Evolutionary conservation across 2,113 vertebrate genomes (phyloP).

Genomic region (Vulpes lagopus): DNA sequence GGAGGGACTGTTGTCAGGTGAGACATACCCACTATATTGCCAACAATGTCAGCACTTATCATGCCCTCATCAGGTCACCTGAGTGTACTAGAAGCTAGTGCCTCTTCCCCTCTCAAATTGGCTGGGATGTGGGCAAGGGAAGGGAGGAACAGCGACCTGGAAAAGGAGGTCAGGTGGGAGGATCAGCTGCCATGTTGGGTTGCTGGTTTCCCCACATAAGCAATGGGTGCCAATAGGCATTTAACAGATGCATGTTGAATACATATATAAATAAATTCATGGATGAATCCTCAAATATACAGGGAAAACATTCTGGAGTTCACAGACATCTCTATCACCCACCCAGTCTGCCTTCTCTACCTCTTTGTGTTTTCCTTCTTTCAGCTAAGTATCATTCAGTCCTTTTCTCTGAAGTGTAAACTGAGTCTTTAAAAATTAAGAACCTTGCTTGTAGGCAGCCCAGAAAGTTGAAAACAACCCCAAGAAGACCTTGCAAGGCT

Average conservation of each 20-base stretch:
- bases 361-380: not conserved
- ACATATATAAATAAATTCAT: constrained; percentile 39
- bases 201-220: not conserved
- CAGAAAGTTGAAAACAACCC: constrained; percentile 55
- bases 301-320: not conserved
- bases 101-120: constrained; percentile 1
- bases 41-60: constrained; percentile 44
- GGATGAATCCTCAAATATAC: not conserved
- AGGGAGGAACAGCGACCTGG: not conserved
- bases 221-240: not conserved
- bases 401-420: constrained; percentile 27
- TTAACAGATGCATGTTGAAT: constrained; percentile 17
- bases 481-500: not conserved
- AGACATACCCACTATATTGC: constrained; percentile 31
- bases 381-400: not conserved
- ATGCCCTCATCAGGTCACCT: constrained; percentile 43
- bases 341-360: not conserved
- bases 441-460: constrained; percentile 13
- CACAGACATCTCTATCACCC: constrained; percentile 22
- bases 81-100: not conserved
- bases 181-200: constrained; percentile 3
- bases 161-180: constrained; percentile 13
- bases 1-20: constrained; percentile 27
- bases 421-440: constrained; percentile 37
- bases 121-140: not conserved